Conservation (phyloP, 53 echinoderm and acorn worm genomes). For the Glandiceps talaboti region DNA sequence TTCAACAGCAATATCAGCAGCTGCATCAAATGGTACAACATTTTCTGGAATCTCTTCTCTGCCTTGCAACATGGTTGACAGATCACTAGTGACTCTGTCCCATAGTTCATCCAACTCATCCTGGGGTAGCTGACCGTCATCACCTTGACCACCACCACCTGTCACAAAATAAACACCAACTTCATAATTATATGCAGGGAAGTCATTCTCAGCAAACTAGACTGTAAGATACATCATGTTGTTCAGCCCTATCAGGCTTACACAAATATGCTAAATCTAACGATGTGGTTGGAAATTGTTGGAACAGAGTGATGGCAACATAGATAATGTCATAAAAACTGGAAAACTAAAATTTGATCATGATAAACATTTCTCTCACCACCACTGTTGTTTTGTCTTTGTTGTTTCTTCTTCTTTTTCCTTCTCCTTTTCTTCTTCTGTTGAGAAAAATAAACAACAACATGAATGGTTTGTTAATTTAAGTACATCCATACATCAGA, state of each 20-base stretch:
- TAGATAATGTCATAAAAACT: too few species aligned
- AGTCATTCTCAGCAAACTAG: not conserved
- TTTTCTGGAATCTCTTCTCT: conserved; percentile 78
- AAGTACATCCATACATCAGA: too few species aligned
- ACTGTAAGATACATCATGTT: too few species aligned
- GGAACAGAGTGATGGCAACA: too few species aligned
- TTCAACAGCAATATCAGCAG: conserved; percentile 82
- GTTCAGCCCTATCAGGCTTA: not conserved
- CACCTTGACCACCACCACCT: too few species aligned
- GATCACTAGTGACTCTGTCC: conserved; percentile 58
- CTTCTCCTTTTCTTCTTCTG: conserved; percentile 40
- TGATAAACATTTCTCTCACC: too few species aligned
- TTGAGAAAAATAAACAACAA: conserved; percentile 3
- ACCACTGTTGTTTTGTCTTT: not conserved
- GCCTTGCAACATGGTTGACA: conserved; percentile 81
- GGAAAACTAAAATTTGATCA: too few species aligned
- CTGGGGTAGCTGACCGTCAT: too few species aligned
- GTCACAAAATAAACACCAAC: too few species aligned
- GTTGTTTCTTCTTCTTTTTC: conserved; percentile 30
- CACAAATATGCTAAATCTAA: not conserved
- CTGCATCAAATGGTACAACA: conserved; percentile 93
- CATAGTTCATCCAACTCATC: conserved; percentile 59
- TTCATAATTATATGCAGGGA: too few species aligned
- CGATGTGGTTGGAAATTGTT: too few species aligned
- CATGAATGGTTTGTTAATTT: too few species aligned